A percentile compares a stretch with the other conserved stretches of the same genome.
Evolutionary conservation across 92 coral and sea anemone genomes (phyloP).

Genomic region (Plumapathes pennacea): DNA sequence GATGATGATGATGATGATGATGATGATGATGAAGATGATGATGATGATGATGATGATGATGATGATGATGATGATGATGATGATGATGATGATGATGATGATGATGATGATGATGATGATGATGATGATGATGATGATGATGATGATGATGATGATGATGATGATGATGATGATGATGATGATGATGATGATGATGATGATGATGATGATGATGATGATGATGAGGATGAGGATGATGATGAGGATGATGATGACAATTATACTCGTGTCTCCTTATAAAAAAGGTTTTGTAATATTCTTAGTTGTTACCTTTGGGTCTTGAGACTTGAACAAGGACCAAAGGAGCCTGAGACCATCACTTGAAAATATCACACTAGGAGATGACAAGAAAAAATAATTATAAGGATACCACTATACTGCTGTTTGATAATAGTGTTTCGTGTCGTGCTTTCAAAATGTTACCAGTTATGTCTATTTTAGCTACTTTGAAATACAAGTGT

Average conservation of each 20-base stretch:
- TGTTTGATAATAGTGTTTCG: too few species aligned
- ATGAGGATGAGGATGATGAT: neutral
- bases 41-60: neutral
- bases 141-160: neutral
- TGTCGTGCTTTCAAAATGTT: too few species aligned
- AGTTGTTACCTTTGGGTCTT: slow-evolving; percentile 71
- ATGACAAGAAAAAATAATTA: too few species aligned
- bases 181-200: neutral
- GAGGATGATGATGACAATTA: neutral
- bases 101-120: neutral
- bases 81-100: neutral
- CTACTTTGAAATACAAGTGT: too few species aligned
- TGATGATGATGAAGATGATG: neutral
- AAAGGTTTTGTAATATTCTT: too few species aligned
- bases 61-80: neutral
- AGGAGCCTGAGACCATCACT: slow-evolving; percentile 70
- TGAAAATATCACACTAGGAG: slow-evolving; percentile 45
- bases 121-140: neutral
- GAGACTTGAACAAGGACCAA: slow-evolving; percentile 69
- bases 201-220: neutral
- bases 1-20: neutral
- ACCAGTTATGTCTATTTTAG: too few species aligned
- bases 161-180: neutral
- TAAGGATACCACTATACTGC: too few species aligned
- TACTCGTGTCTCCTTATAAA: too few species aligned